A percentile compares a stretch with the other conserved stretches of the same genome.
Evolutionary conservation across 1,140 invertebrate genomes (phyloP).

Genomic region (Cryptotermes secundus): DNA sequence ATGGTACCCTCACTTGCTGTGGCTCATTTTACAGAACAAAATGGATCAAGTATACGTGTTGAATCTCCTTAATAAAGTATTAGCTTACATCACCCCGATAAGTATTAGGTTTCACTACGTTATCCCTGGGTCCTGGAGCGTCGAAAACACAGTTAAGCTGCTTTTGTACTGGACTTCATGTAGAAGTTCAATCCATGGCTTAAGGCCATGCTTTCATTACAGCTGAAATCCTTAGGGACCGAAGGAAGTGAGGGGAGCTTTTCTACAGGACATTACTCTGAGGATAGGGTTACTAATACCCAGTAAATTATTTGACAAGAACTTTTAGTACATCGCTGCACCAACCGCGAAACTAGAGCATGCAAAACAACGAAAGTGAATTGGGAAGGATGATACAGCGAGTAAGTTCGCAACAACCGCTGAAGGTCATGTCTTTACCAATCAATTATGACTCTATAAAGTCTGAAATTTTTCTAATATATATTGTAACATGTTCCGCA

Average conservation of each 20-base stretch:
- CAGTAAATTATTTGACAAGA: not conserved
- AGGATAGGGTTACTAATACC: not conserved
- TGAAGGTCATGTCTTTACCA: too few relatives aligned
- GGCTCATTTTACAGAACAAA: not conserved
- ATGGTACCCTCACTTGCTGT: not conserved
- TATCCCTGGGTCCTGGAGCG: not conserved
- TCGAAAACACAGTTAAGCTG: slow-evolving; percentile 19
- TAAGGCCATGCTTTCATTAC: not conserved
- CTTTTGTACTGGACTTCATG: not conserved
- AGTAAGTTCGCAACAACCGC: too few relatives aligned
- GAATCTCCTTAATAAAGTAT: not conserved
- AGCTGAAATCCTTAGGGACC: not conserved
- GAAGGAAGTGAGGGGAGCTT: not conserved
- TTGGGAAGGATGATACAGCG: too few relatives aligned
- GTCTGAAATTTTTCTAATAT: too few relatives aligned
- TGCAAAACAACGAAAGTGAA: not conserved
- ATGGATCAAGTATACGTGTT: not conserved
- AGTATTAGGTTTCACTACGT: not conserved
- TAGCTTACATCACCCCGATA: not conserved
- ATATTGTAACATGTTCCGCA: too few relatives aligned
- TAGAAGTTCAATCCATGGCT: not conserved
- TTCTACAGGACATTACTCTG: not conserved
- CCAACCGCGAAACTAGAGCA: not conserved
- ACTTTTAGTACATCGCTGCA: not conserved
- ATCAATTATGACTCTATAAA: too few relatives aligned